A percentile compares a stretch with the other conserved stretches of the same genome.
Evolutionary conservation across 1,140 invertebrate genomes (phyloP).

Genomic region (Camponotus pennsylvanicus): DNA sequence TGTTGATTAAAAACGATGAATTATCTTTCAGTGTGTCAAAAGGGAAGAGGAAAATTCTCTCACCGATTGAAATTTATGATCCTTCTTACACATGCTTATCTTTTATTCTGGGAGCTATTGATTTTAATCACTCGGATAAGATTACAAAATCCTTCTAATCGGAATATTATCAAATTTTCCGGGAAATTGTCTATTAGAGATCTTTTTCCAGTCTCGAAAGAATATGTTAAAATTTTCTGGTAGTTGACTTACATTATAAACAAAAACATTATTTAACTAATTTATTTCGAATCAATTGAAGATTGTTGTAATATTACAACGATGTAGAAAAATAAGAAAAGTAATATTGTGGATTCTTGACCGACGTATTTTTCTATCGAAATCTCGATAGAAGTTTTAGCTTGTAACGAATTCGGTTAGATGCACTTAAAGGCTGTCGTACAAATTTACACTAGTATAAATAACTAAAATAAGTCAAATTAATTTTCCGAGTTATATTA

Average conservation of each 20-base stretch:
- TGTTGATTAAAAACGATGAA: background rate
- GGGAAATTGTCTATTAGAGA: too few species aligned
- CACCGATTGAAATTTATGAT: background rate
- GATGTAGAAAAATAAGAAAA: conserved; percentile 9
- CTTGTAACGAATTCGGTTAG: background rate
- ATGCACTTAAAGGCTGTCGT: too few species aligned
- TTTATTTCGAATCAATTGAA: background rate
- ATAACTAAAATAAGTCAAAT: too few species aligned
- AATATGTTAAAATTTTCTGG: background rate
- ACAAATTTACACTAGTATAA: too few species aligned
- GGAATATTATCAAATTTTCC: background rate
- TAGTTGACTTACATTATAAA: background rate
- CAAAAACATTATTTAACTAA: background rate
- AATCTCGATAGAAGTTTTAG: conserved; percentile 10
- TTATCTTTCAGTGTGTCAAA: background rate
- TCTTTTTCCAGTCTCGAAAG: background rate
- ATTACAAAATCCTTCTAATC: background rate
- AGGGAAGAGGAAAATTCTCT: conserved; percentile 13
- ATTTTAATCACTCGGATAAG: conserved; percentile 4
- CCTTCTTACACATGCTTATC: background rate
- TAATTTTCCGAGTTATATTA: too few species aligned
- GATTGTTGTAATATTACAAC: conserved; percentile 9
- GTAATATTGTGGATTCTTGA: background rate
- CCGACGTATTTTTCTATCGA: background rate
- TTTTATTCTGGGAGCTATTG: background rate